phyloP scores from a whole-genome alignment of 2,888 invertebrate species.

The Cetonia aurata region DNA sequence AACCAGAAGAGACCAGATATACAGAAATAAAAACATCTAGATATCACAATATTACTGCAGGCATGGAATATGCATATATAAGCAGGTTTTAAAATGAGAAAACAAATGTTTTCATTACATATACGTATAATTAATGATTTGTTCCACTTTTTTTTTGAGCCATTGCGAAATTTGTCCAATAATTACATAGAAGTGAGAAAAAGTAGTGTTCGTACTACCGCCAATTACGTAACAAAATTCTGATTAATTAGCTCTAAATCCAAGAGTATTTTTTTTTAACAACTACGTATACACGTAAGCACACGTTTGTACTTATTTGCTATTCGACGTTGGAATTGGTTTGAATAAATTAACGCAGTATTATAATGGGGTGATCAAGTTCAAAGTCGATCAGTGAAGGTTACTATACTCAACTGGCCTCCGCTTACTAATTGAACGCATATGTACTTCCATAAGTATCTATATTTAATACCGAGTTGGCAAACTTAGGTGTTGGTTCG shows the following conservation, averaged over 20 bases:
- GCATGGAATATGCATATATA: too few species aligned
- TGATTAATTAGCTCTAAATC: not conserved
- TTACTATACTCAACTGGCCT: conserved; percentile 28
- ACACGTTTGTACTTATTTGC: not conserved
- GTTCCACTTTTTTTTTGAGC: too few species aligned
- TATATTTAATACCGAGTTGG: not conserved
- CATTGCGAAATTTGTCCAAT: too few species aligned
- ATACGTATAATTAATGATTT: too few species aligned
- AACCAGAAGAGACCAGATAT: too few species aligned
- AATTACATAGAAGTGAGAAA: not conserved
- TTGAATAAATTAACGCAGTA: conserved; percentile 43
- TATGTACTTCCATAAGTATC: too few species aligned
- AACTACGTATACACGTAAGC: not conserved
- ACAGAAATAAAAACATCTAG: too few species aligned
- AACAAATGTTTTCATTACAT: too few species aligned
- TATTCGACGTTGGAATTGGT: conserved; percentile 9
- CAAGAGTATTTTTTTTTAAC: not conserved
- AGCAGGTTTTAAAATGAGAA: too few species aligned
- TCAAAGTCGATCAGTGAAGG: conserved; percentile 47
- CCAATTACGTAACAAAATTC: not conserved
- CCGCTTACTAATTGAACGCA: conserved; percentile 18
- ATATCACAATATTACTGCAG: too few species aligned
- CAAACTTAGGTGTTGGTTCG: too few species aligned
- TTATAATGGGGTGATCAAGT: conserved; percentile 46
- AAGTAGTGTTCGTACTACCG: not conserved